Base-by-base conservation (phyloP, 2,888 invertebrate species). In the Xiphydria camelus region DNA sequence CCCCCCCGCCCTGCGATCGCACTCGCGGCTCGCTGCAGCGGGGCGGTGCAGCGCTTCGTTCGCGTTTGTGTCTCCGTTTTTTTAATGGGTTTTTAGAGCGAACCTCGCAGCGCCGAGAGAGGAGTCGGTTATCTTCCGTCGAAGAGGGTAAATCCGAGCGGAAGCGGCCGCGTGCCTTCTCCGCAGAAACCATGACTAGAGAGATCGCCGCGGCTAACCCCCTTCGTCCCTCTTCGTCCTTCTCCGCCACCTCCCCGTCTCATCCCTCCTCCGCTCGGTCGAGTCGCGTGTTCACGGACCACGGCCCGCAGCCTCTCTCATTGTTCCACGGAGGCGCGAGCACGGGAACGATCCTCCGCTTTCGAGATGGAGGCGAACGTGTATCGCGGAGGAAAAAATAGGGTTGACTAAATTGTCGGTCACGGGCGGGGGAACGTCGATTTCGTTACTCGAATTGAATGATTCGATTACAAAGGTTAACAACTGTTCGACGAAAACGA, bases 151-250 rank as follows among this genome's bases (percentile, higher is more conserved):
- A 44, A 41, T 41, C 49, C 51, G 44, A 58, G 49, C 56, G 59
- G 59, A 55, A 59, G 51, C 44, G 37, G 46, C 56, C 43, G 54
- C 60, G 57, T 61, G 57, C 57, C 59, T 63, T 57, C 43, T 59
- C 57, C 50, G 54, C 59, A 60, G 44, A 57, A 55, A 60, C 55
- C 61, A 61, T 60, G 60, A 62, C 62, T 67, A 47, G 62, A n/a
- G 29, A 10, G 12, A 62, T 61, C 61, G 56, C 61, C 58, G 29
- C 15, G 15, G 15, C 34, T 38, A 38, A 40, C 31, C 34, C 21
- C 22, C 32, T 33, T 21, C 6, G 46, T 38, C 34, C 51, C 35
- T 31, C 42, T 43, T 45, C 52, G 47, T 50, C 42, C 47, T 45
- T 39, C n/a, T n/a, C n/a, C 23, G 23, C 23, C 6, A n/a, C 29